phyloP scores from a whole-genome alignment of 2,888 invertebrate species.

The Thymelicus acteon region DNA sequence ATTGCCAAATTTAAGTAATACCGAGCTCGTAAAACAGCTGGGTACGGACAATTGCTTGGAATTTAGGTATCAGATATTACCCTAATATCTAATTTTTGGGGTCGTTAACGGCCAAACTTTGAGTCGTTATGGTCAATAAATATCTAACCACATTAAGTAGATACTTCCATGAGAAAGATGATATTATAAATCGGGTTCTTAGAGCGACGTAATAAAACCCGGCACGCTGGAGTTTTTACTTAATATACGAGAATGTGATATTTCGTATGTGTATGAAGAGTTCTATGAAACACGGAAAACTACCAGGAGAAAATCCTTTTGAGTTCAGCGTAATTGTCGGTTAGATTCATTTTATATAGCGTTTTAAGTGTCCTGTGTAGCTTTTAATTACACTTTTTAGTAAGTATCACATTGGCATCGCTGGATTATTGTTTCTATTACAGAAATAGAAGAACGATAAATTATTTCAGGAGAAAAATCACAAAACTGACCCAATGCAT shows the following conservation, averaged over 20 bases:
- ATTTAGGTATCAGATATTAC: slow-evolving; percentile 44
- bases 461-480: too few relatives aligned
- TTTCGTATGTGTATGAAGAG: slow-evolving; percentile 9
- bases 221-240: slow-evolving; percentile 20
- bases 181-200: slow-evolving; percentile 40
- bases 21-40: slow-evolving; percentile 26
- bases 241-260: slow-evolving; percentile 16
- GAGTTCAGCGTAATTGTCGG: not conserved
- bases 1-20: slow-evolving; percentile 24
- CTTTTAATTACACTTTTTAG: slow-evolving; percentile 2
- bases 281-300: slow-evolving; percentile 3
- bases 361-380: not conserved
- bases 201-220: slow-evolving; percentile 29
- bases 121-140: slow-evolving; percentile 59
- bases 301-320: not conserved
- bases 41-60: slow-evolving; percentile 23
- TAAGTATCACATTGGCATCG: too few relatives aligned
- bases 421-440: too few relatives aligned
- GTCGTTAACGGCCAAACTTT: slow-evolving; percentile 60
- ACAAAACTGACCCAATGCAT: too few relatives aligned
- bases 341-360: not conserved
- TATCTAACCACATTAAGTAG: slow-evolving; percentile 51
- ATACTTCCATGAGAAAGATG: slow-evolving; percentile 40
- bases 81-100: slow-evolving; percentile 62
- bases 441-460: too few relatives aligned